Conservation (phyloP, 2,113 vertebrate species). For the Oostethus manadensis region DNA sequence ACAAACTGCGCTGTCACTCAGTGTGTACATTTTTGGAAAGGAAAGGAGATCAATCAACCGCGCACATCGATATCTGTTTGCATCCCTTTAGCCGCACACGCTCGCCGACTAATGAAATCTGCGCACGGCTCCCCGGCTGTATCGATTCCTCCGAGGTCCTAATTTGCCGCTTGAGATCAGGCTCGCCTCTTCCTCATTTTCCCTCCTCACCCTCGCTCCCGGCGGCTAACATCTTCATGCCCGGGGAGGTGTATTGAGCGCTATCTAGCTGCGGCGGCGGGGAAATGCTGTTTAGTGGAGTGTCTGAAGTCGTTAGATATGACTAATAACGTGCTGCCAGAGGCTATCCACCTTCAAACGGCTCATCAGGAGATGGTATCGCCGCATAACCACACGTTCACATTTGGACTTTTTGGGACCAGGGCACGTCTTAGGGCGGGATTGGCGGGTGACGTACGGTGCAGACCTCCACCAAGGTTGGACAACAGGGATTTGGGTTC, state of each 20-base stretch:
- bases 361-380: slow-evolving; percentile 55
- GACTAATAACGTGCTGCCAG: slow-evolving; percentile 60
- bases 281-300: slow-evolving; percentile 63
- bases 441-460: too few species aligned
- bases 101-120: slow-evolving; percentile 79
- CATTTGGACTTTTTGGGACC: slow-evolving; percentile 31
- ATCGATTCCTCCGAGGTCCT: slow-evolving; percentile 75
- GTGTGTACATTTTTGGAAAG: slow-evolving; percentile 72
- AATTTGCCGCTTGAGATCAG: slow-evolving; percentile 77
- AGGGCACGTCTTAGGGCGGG: too few species aligned
- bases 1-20: slow-evolving; percentile 69
- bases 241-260: slow-evolving; percentile 63
- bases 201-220: slow-evolving; percentile 23
- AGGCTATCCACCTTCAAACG: slow-evolving; percentile 46
- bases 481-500: too few species aligned
- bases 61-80: slow-evolving; percentile 82
- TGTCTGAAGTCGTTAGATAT: slow-evolving; percentile 68
- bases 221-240: slow-evolving; percentile 48
- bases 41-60: slow-evolving; percentile 82
- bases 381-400: slow-evolving; percentile 45
- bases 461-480: too few species aligned
- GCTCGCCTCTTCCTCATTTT: slow-evolving; percentile 22
- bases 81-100: slow-evolving; percentile 76
- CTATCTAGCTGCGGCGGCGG: slow-evolving; percentile 39
- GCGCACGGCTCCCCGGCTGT: slow-evolving; percentile 61